phyloP scores from a whole-genome alignment of 2,113 vertebrate species.

The Amphiprion percula region DNA sequence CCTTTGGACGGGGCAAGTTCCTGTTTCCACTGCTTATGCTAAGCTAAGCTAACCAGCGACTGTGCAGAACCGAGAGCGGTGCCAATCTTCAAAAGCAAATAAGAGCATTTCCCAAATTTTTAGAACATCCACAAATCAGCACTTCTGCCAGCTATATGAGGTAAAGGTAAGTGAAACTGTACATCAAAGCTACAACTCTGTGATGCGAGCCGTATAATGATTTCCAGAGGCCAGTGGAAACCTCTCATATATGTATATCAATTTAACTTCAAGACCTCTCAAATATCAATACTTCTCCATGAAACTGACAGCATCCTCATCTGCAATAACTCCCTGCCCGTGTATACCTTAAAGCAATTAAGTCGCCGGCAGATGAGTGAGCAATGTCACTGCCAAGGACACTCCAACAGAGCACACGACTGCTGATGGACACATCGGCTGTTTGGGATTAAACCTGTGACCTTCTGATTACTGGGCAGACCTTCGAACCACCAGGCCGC shows the following conservation, averaged over 20 bases:
- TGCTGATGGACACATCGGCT: conserved; percentile 40
- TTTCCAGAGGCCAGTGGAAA: background rate
- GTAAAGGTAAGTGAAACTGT: background rate
- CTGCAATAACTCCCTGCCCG: background rate
- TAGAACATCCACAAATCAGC: background rate
- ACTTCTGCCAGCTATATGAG: background rate
- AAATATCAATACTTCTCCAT: background rate
- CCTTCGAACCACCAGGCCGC: conserved; percentile 32
- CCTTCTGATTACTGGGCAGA: conserved; percentile 54
- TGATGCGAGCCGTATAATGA: background rate
- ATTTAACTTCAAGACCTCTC: background rate
- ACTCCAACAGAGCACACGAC: conserved; percentile 12
- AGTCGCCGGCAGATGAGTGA: conserved; percentile 33
- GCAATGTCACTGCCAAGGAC: conserved; percentile 66
- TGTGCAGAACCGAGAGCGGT: too few relatives aligned
- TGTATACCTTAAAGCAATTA: conserved; percentile 24
- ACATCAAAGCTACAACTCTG: background rate
- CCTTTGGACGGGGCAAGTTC: background rate
- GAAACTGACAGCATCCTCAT: background rate
- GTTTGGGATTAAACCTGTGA: conserved; percentile 56
- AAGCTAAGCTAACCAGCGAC: background rate
- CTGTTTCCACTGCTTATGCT: background rate
- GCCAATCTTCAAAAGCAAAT: background rate
- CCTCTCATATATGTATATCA: background rate
- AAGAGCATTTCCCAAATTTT: background rate